Base-by-base conservation (phyloP, 2,113 vertebrate genomes). In the Chloroceryle aenea region DNA sequence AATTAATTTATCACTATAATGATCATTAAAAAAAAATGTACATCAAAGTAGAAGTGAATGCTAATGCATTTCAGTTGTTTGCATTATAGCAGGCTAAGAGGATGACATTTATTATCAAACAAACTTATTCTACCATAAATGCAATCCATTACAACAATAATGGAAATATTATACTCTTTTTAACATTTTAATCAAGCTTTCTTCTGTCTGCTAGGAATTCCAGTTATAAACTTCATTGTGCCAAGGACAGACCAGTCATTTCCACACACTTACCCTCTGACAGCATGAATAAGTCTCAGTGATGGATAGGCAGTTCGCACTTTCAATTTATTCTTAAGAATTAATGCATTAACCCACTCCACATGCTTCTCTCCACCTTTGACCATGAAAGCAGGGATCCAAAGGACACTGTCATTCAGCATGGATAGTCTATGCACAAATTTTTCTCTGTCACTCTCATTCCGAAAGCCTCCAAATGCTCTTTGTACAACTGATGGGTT, bases 371-470 rank as follows among this genome's bases (percentile, higher is more conserved):
- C 99, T 96, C 99, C 98, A 23, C 98, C 98, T 98, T 99, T 99
- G 95, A 99, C 99, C 99, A 99, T 99, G 98, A 99, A 99, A 89
- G 99, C 99, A 66, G 99, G 99, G 89, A 99, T 99, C 99, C 99
- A 99, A 90, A 99, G 98, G 89, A 99, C 98, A 97, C 99, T 99
- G 97, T 99, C 98, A 97, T 99, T 99, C 97, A 99, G 98, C 98
- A 98, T 98, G 56, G 97, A 98, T 55, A 99, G 98, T 94, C 99
- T 98, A 90, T 55, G 98, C 78, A 99, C 98, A 97, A 99, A 99
- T 96, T 97, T 98, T 97, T 98, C 98, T 97, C 97, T 98, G 97
- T 98, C 98, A 92, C 97, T 98, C 93, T 98, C 98, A 95, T 99
- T 99, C 78, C 95, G 98, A 98, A 99, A 98, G 89, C 98, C 98